Percentiles rank a stretch among this genome's conserved stretches.
Conservation (phyloP, 2,113 vertebrate species). For the Pyrgilauda ruficollis region DNA sequence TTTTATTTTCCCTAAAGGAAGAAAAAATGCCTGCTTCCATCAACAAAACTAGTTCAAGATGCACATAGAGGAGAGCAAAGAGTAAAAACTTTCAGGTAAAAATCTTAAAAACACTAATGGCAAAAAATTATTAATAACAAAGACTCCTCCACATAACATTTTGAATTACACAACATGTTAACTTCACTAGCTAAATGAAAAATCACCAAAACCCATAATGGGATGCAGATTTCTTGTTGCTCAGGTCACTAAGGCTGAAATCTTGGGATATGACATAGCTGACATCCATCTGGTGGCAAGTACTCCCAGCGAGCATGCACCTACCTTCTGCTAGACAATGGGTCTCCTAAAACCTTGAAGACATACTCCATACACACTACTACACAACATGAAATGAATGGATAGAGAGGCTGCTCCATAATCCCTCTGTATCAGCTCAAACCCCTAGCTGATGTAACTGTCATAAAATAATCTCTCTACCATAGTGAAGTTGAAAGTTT, state of each 20-base stretch:
- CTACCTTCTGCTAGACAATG: constrained; percentile 54
- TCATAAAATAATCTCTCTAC: not conserved
- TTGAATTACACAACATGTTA: not conserved
- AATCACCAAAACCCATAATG: not conserved
- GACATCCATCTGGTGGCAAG: not conserved
- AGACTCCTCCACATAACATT: not conserved
- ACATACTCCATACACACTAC: not conserved
- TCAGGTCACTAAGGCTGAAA: not conserved
- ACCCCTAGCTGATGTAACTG: not conserved
- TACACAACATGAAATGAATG: not conserved
- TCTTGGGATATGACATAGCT: not conserved
- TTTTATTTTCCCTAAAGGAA: not conserved
- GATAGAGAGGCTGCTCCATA: not conserved
- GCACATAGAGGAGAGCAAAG: not conserved
- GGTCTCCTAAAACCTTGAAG: not conserved
- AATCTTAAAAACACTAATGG: not conserved
- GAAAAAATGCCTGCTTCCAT: not conserved
- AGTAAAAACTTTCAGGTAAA: not conserved
- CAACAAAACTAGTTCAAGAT: not conserved
- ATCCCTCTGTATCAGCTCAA: not conserved
- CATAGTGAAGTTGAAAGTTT: not conserved
- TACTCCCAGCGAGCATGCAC: constrained; percentile 21
- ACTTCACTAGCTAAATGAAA: not conserved
- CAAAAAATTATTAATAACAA: not conserved
- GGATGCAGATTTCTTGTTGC: not conserved